phyloP scores from a whole-genome alignment of 2,113 vertebrate genomes.

The Protobothrops flavoviridis region DNA sequence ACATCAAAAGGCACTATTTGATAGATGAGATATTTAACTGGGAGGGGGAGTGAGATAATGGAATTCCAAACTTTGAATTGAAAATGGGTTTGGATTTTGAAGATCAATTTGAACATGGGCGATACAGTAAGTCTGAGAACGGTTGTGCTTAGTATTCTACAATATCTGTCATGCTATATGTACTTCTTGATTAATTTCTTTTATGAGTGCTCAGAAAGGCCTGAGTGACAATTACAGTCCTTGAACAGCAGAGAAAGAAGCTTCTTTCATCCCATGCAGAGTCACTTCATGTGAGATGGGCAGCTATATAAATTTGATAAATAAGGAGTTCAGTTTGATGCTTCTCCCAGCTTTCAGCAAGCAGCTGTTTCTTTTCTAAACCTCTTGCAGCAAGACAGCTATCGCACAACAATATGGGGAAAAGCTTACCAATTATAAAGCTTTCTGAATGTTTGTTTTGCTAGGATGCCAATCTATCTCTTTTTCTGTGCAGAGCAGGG shows the following conservation, averaged over 20 bases:
- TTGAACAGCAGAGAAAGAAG: background rate
- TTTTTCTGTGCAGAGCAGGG: conserved; percentile 9
- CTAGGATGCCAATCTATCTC: conserved; percentile 32
- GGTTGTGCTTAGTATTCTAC: background rate
- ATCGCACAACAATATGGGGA: conserved; percentile 33
- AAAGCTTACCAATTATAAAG: conserved; percentile 26
- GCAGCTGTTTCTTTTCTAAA: background rate
- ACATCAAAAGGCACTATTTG: background rate
- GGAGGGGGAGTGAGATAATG: background rate
- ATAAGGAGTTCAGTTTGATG: background rate
- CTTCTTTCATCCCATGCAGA: background rate
- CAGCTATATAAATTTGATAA: background rate
- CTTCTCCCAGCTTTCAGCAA: conserved; percentile 12
- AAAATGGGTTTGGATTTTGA: background rate
- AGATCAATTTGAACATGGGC: background rate
- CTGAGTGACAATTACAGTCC: background rate
- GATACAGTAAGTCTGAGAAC: background rate
- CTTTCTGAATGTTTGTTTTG: conserved; percentile 45
- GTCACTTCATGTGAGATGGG: background rate
- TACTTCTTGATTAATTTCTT: background rate
- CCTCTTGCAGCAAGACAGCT: conserved; percentile 24
- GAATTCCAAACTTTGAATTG: background rate
- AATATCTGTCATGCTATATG: background rate
- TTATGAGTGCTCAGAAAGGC: background rate
- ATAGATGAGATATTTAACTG: background rate